These are phyloP conservation scores for Eubasilissa regina DNA, from an alignment of 1,140 invertebrate genomes.

Conservation along the genomic window DNA sequence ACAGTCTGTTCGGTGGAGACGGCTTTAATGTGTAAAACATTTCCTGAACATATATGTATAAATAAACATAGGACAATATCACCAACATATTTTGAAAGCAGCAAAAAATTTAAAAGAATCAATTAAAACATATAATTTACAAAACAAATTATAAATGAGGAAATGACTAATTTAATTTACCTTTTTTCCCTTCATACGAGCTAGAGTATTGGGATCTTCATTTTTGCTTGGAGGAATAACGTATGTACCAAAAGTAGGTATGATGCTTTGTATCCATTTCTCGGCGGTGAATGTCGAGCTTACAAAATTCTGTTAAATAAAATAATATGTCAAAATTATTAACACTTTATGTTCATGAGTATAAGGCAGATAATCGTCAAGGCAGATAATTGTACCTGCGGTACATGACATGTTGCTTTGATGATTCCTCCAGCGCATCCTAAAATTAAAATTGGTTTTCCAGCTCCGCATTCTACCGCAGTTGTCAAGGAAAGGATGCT, in stretches of 20 bases:
- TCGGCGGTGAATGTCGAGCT: constrained; percentile 63
- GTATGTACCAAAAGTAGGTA: constrained; percentile 63
- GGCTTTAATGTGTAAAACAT: too few species aligned
- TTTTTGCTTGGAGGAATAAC: constrained; percentile 48
- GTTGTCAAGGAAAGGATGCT: constrained; percentile 59
- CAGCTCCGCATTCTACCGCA: constrained; percentile 27
- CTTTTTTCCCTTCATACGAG: constrained; percentile 61
- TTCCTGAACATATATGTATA: too few species aligned
- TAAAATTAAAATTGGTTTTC: constrained; percentile 62
- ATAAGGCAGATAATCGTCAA: background rate
- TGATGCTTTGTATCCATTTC: constrained; percentile 64
- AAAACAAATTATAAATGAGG: too few species aligned
- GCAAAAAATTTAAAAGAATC: too few species aligned
- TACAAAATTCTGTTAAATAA: constrained; percentile 60
- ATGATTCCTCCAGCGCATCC: constrained; percentile 66
- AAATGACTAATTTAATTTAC: constrained; percentile 34
- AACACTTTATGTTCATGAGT: background rate
- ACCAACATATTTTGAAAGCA: too few species aligned
- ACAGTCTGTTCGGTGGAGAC: too few species aligned
- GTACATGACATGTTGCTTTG: constrained; percentile 63
- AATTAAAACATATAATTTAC: too few species aligned
- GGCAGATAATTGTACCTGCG: constrained; percentile 56
- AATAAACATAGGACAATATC: too few species aligned
- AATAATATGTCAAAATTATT: constrained; percentile 3
- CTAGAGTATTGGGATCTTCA: constrained; percentile 40